Conservation (phyloP, 2,797 vertebrate genomes). For the Ctenopoma multispine region DNA sequence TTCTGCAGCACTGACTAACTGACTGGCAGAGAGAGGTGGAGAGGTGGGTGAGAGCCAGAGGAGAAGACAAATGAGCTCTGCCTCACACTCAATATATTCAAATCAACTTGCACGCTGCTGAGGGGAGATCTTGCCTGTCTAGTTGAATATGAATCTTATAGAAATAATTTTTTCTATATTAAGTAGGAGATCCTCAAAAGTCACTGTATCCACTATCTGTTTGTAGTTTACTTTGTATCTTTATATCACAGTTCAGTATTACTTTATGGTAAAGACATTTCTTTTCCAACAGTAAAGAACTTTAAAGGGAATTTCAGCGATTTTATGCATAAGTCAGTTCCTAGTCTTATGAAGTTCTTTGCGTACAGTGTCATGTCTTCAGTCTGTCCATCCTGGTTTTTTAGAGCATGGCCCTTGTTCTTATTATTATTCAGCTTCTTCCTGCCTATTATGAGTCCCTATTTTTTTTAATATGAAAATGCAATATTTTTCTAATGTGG, state of each 20-base stretch:
- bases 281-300: background rate
- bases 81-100: constrained; percentile 50
- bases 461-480: too few species aligned
- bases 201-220: constrained; percentile 6
- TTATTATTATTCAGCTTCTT: too few species aligned
- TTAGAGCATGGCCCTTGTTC: too few species aligned
- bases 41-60: constrained; percentile 50
- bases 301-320: background rate
- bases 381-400: too few species aligned
- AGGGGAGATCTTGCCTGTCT: constrained; percentile 31
- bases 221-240: background rate
- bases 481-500: background rate
- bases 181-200: background rate
- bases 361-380: too few species aligned
- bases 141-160: constrained; percentile 37
- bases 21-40: constrained; percentile 44
- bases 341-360: background rate
- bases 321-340: background rate
- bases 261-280: too few species aligned
- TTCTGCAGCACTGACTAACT: constrained; percentile 44
- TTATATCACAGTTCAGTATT: too few species aligned
- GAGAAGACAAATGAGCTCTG: constrained; percentile 61
- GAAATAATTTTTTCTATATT: constrained; percentile 7
- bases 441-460: too few species aligned
- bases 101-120: constrained; percentile 34